Evolutionary conservation across 2,113 vertebrate genomes (phyloP), one percentile per base, ranked within the genome.

Genomic region (Trichechus manatus): DNA sequence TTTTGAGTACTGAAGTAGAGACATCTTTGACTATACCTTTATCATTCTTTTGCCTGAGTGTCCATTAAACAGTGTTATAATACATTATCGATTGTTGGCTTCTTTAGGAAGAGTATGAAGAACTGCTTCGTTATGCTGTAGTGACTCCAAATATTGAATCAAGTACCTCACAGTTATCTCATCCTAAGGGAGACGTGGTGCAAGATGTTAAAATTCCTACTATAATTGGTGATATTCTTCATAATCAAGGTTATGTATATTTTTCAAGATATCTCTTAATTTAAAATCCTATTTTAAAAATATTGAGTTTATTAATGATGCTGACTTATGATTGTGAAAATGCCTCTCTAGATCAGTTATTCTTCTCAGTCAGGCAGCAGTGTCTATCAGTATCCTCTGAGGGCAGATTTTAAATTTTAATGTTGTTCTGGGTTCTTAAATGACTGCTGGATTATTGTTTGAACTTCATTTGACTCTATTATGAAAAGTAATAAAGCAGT

Each of bases 61-160:
- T 91, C 25, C 4, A 64, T n/a, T 74, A 1, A 50, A 77, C 44
- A 78, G 8, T 84, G 84, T 42, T 66, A 33, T 93, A 92, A 17
- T 90, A 39, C 23, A 42, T 87, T 92, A 47, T 95, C 96, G 29
- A 3, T 95, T 53, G 39, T 42, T 64, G 42, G 53, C 96, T 97
- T 98, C 59, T 97, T 80, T 97, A 99, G 99, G 99, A 99, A 97
- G 99, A 99, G 93, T 99, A 99, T 98, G 99, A 99, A 98, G 99
- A 99, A 92, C 98, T 99, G 88, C 99, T 99, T 93, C 98, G 90
- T 90, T 99, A 99, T 36, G 98, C 99, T 97, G 93, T 99, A 92
- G 99, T 99, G 97, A 98, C 99, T 89, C 99, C 99, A 0, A 99
- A 98, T 89, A 97, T 98, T 98, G 99, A 99, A 44, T 93, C 97